Conservation (phyloP, 2,888 invertebrate species). For the Drosophila mettleri region DNA sequence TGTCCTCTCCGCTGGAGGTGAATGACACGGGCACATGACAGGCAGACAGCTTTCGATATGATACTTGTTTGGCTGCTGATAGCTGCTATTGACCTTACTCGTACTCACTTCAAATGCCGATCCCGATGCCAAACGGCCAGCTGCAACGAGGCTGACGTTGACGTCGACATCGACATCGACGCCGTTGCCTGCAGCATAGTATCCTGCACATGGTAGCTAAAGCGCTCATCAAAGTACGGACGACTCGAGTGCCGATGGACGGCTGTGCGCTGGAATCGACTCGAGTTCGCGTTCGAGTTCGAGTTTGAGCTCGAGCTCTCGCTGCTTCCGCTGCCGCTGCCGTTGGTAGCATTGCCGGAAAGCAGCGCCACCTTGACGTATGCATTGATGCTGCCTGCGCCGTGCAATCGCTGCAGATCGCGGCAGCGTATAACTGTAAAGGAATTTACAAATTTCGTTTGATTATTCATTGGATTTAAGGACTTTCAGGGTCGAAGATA, state of each 20-base stretch:
- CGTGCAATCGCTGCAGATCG: conserved; percentile 89
- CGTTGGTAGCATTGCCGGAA: conserved; percentile 18
- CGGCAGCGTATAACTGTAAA: conserved; percentile 90
- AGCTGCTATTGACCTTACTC: conserved; percentile 84
- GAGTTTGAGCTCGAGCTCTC: neutral
- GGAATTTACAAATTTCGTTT: neutral
- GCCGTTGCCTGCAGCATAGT: conserved; percentile 21
- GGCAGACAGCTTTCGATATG: conserved; percentile 25
- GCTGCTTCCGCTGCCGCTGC: neutral
- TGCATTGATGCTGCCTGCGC: conserved; percentile 89
- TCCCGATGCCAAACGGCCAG: conserved; percentile 95
- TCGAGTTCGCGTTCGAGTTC: conserved; percentile 10
- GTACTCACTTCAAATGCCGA: conserved; percentile 91
- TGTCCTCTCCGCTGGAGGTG: conserved; percentile 53
- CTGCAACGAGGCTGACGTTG: conserved; percentile 86
- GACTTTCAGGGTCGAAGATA: neutral
- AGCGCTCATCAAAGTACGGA: conserved; percentile 92
- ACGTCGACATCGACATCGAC: neutral
- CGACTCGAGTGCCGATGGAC: conserved; percentile 92
- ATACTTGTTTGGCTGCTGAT: conserved; percentile 16
- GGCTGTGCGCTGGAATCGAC: conserved; percentile 90
- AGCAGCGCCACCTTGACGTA: conserved; percentile 67
- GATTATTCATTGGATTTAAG: neutral
- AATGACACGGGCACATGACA: conserved; percentile 55
- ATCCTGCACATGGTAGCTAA: conserved; percentile 87